Evolutionary conservation across 2,888 invertebrate species (phyloP), one percentile per base, ranked within the genome.

Genomic region (Drosophila eohydei): DNA sequence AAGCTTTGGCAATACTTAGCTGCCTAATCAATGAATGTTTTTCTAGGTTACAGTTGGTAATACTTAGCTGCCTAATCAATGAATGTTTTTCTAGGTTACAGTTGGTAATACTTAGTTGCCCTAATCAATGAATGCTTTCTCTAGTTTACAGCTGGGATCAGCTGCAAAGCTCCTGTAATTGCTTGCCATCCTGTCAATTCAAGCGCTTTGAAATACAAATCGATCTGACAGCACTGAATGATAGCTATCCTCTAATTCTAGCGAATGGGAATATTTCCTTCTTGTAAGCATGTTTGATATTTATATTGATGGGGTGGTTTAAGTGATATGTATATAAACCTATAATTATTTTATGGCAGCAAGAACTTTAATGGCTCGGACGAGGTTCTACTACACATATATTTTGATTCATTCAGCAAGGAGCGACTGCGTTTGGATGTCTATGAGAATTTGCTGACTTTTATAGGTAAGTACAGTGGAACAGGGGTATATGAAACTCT

Each of bases 361-460:
- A 76, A 83, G 30, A 65, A 67, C 38, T 68, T 82, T 26, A 81
- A 81, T 44, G 55, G 78, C 4, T 88, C 90, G 4, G 94, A 95
- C 80, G 94, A 94, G 51, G 95, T 95, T 9, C 81, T 95, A 11
- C 79, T 96, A 36, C 95, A 95, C 83, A 94, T 96, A 32, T 96
- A 94, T 90, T 95, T 95, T 88, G 95, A 94, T 76, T 95, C 95
- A 85, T 91, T 96, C 65, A 94, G 94, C 41, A 95, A 94, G 0
- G 95, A 95, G 16, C 94, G 94, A 69, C 95, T 94, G 82, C 94
- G 95, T 46, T 94, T 95, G 36, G 95, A 95, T 90, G 94, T 95
- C 59, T 94, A 94, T 87, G 94, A 95, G 77, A 95, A 94, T 83
- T 96, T 96, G 96, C 94, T 95, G 83, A 95, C 95, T 81, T 92